phyloP scores from a whole-genome alignment of 2,797 vertebrate genomes.

The Malurus leucopterus region DNA sequence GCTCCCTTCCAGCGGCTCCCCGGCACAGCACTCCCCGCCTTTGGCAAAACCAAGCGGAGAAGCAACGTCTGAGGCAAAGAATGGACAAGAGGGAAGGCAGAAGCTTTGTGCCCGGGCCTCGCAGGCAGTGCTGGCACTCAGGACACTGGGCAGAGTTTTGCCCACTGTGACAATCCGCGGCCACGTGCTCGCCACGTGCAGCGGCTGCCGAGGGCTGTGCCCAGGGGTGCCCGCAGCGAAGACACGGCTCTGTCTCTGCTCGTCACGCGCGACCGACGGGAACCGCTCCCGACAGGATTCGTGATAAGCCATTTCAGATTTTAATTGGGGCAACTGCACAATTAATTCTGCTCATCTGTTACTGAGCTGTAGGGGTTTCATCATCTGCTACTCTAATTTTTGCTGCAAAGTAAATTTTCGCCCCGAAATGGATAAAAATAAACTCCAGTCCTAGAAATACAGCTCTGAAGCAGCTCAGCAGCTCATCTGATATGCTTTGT shows the following conservation, averaged over 20 bases:
- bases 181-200: background rate
- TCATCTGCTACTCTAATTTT: slow-evolving; percentile 1
- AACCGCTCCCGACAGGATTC: background rate
- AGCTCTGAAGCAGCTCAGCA: background rate
- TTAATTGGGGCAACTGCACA: background rate
- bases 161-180: background rate
- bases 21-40: background rate
- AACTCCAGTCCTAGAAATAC: background rate
- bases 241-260: background rate
- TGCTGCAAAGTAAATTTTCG: background rate
- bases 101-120: background rate
- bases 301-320: background rate
- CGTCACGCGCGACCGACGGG: background rate
- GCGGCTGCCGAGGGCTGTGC: background rate
- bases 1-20: background rate
- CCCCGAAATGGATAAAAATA: slow-evolving; percentile 9
- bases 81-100: background rate
- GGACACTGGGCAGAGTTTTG: background rate
- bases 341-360: background rate
- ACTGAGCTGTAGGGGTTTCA: background rate
- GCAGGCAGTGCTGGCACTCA: fast-evolving
- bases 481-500: background rate
- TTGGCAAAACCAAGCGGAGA: background rate
- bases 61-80: background rate
- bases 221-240: background rate